A percentile compares a stretch with the other conserved stretches of the same genome.
Conservation (phyloP, 2,797 vertebrate species). For the Etheostoma perlongum region DNA sequence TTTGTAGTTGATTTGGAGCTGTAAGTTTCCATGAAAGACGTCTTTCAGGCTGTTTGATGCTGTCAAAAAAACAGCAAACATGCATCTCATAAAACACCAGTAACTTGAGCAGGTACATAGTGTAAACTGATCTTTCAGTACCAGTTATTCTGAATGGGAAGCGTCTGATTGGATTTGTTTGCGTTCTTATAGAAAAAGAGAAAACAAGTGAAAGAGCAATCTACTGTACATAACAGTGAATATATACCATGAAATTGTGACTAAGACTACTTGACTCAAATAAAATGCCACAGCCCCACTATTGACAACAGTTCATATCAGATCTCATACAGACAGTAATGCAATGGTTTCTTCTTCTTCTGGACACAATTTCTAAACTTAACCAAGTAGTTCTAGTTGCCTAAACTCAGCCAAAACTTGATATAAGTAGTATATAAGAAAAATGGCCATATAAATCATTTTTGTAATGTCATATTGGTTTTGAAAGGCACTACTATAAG, state of each 20-base stretch:
- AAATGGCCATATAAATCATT: not conserved
- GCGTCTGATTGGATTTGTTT: not conserved
- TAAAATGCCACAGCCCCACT: too few species aligned
- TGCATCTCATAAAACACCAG: constrained; percentile 33
- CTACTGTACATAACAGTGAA: not conserved
- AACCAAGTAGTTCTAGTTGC: too few species aligned
- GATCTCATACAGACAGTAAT: too few species aligned
- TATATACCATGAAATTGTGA: not conserved
- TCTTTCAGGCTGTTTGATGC: constrained; percentile 10
- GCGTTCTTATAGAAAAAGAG: too few species aligned
- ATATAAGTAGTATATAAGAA: not conserved
- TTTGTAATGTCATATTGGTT: not conserved
- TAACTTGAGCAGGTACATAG: constrained; percentile 3
- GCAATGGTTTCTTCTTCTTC: not conserved
- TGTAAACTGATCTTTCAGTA: constrained; percentile 8
- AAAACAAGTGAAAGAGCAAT: too few species aligned
- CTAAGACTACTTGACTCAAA: too few species aligned
- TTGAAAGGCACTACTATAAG: too few species aligned
- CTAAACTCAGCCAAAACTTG: not conserved
- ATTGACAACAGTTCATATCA: too few species aligned
- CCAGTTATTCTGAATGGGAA: not conserved
- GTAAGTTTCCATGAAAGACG: constrained; percentile 46
- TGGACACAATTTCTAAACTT: not conserved
- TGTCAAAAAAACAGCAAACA: constrained; percentile 27
- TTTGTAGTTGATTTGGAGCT: constrained; percentile 45